Evolutionary conservation across 2,888 invertebrate species (phyloP).

Genomic region (Rutpela maculata): DNA sequence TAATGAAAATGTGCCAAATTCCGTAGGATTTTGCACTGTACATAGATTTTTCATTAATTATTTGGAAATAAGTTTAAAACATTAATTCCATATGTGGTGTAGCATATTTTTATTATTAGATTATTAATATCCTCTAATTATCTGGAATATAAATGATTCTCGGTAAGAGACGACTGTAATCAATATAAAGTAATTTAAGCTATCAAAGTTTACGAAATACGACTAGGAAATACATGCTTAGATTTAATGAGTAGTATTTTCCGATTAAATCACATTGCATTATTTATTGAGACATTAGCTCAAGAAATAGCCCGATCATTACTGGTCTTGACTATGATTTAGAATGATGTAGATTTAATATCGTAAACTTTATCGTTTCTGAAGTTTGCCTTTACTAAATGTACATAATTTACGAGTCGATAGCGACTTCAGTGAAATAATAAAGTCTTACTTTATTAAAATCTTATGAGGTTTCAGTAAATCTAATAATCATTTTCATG

Average conservation of each 20-base stretch:
- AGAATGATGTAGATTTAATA: slow-evolving; percentile 64
- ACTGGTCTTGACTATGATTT: slow-evolving; percentile 60
- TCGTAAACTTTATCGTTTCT: slow-evolving; percentile 58
- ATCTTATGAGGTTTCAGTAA: slow-evolving; percentile 52
- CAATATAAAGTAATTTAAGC: slow-evolving; percentile 52
- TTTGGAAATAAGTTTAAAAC: too few relatives aligned
- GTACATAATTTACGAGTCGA: slow-evolving; percentile 60
- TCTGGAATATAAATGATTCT: slow-evolving; percentile 50
- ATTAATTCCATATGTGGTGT: too few relatives aligned
- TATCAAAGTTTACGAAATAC: slow-evolving; percentile 55
- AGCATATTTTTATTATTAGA: not conserved
- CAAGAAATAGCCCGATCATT: slow-evolving; percentile 60
- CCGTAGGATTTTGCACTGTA: too few relatives aligned
- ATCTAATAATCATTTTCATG: slow-evolving; percentile 54
- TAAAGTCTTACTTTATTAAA: slow-evolving; percentile 58
- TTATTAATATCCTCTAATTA: slow-evolving; percentile 41
- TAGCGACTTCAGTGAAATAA: slow-evolving; percentile 58
- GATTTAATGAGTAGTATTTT: slow-evolving; percentile 65
- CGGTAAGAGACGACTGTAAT: slow-evolving; percentile 48
- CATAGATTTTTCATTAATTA: too few relatives aligned
- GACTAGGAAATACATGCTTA: slow-evolving; percentile 58
- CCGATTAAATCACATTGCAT: slow-evolving; percentile 64
- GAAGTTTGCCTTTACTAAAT: slow-evolving; percentile 55
- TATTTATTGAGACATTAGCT: slow-evolving; percentile 65
- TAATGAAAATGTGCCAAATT: too few relatives aligned